A percentile compares a stretch with the other conserved stretches of the same genome.
These are phyloP conservation scores for Prochilodus magdalenae DNA, from an alignment of 2,113 vertebrate species.

Conservation along the genomic window DNA sequence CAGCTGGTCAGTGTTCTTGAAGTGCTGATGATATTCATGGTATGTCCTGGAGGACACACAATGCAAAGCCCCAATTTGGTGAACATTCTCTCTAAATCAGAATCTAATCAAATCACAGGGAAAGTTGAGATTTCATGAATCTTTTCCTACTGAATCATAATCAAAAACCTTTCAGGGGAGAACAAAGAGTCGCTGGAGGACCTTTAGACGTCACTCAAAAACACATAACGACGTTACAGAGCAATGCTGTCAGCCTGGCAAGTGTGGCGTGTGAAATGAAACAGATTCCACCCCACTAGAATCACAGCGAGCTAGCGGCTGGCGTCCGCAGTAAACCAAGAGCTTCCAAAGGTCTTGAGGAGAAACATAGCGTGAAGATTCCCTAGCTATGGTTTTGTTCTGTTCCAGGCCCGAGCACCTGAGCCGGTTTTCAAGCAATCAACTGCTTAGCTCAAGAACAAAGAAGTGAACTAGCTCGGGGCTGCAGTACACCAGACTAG, in stretches of 20 bases:
- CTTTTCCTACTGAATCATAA: not conserved
- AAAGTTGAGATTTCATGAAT: not conserved
- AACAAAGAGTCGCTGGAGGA: not conserved
- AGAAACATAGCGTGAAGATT: no score
- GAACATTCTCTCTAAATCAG: not conserved
- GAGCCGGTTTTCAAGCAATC: no score
- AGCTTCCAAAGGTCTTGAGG: no score
- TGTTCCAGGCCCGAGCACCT: no score
- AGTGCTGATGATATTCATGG: no score
- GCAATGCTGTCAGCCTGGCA: not conserved
- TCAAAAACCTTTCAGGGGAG: not conserved
- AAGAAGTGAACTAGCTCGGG: not conserved
- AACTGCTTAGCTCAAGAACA: not conserved
- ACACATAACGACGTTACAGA: not conserved
- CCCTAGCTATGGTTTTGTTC: no score
- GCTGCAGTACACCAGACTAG: not conserved
- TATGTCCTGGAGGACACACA: no score
- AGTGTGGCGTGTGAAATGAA: not conserved
- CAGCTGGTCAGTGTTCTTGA: no score
- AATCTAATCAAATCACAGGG: not conserved
- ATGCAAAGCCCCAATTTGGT: no score
- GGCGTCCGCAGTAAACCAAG: not conserved
- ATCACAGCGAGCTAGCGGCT: not conserved
- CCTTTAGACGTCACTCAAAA: not conserved
- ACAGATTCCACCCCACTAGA: not conserved